phyloP scores from a whole-genome alignment of 64 coral and sea anemone genomes.

The Actinia equina region DNA sequence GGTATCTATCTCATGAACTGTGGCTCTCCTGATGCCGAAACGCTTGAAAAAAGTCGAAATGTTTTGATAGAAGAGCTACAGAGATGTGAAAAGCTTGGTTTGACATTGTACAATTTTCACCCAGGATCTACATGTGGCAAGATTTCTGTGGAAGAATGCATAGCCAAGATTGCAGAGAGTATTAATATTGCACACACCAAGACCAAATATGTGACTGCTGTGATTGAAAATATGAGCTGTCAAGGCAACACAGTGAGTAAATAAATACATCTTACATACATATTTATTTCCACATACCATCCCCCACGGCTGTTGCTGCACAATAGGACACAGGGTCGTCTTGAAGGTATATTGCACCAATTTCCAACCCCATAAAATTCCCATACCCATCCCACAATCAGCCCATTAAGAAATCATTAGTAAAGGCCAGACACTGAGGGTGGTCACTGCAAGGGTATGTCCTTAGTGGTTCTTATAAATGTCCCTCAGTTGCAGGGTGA shows the following conservation, averaged over 20 bases:
- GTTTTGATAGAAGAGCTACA: slow-evolving; percentile 84
- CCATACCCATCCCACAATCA: too few species aligned
- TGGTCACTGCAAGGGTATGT: too few species aligned
- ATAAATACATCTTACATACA: background rate
- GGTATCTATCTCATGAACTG: slow-evolving; percentile 97
- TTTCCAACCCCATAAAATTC: too few species aligned
- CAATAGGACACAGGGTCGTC: too few species aligned
- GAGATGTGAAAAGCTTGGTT: slow-evolving; percentile 84
- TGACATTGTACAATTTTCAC: slow-evolving; percentile 92
- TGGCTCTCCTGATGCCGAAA: slow-evolving; percentile 84
- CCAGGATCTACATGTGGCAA: slow-evolving; percentile 95
- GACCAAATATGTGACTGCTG: slow-evolving; percentile 78
- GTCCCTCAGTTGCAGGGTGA: too few species aligned
- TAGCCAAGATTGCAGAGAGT: slow-evolving; percentile 85
- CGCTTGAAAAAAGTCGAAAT: slow-evolving; percentile 78
- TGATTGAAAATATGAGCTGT: slow-evolving; percentile 97
- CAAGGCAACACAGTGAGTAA: slow-evolving; percentile 85
- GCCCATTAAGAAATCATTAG: too few species aligned
- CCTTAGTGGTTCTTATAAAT: too few species aligned
- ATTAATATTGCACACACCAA: slow-evolving; percentile 77
- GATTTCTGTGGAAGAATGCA: slow-evolving; percentile 66
- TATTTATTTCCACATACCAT: too few species aligned
- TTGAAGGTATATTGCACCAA: too few species aligned
- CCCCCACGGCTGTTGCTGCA: too few species aligned
- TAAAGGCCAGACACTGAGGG: too few species aligned